phyloP scores from a whole-genome alignment of 2,113 vertebrate species.

The Rhinichthys klamathensis region DNA sequence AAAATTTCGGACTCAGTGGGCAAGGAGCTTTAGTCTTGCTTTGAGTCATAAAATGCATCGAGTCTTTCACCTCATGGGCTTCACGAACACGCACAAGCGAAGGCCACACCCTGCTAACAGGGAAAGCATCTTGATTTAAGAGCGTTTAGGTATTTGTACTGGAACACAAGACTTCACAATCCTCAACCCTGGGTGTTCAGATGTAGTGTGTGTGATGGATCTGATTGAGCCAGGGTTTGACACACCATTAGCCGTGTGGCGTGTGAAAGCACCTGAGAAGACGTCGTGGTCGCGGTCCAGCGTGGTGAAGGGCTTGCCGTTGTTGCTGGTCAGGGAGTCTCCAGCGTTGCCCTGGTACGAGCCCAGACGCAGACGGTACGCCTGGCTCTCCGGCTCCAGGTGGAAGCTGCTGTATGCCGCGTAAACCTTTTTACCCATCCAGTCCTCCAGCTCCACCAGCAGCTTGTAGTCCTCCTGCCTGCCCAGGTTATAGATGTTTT shows the following conservation, averaged over 20 bases:
- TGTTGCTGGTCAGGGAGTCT: conserved; percentile 93
- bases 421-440: conserved; percentile 97
- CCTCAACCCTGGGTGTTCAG: too few relatives aligned
- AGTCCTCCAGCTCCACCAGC: conserved; percentile 94
- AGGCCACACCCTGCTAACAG: too few relatives aligned
- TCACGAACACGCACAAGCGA: too few relatives aligned
- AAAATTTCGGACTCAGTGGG: too few relatives aligned
- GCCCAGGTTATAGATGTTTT: conserved; percentile 90
- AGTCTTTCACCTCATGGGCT: too few relatives aligned
- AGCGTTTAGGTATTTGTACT: neutral
- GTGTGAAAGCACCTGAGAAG: conserved; percentile 82
- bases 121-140: neutral
- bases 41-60: too few relatives aligned
- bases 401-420: conserved; percentile 96
- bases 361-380: conserved; percentile 88
- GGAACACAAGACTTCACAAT: neutral
- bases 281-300: conserved; percentile 93
- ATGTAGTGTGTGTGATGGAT: too few relatives aligned
- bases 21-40: too few relatives aligned
- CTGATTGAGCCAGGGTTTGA: neutral
- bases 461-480: conserved; percentile 95
- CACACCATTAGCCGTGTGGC: neutral
- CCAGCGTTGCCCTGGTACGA: conserved; percentile 96
- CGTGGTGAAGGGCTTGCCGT: conserved; percentile 96
- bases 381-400: conserved; percentile 90